Evolutionary conservation across 2,113 vertebrate species (phyloP), one percentile per base, ranked within the genome.

Genomic region (Aspiorhynchus laticeps): DNA sequence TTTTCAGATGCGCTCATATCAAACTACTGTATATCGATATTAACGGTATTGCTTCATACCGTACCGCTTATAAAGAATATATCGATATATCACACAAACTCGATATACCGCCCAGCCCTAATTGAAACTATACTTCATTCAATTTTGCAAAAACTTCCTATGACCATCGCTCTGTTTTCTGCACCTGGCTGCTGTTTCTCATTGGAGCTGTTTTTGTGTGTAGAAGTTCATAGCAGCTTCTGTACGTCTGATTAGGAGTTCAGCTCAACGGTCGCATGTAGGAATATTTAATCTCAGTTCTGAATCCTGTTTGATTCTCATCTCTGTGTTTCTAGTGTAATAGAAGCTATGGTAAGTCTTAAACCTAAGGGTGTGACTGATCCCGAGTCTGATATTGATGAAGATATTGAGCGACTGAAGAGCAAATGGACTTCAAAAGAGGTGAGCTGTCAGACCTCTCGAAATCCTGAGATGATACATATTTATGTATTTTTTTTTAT

Each of bases 371-470:
- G 43, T 71, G 81, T 19, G 63, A 4, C 11, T 8, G 46, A 71
- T 71, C 81, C 26, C 3, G 63, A 83, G 63, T 48, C 81, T 69
- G 81, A 83, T 12, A 71, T 71, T 21, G 81, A 83, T 15, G 81
- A 71, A 46, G 81, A 83, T 51, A 24, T 51, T 51, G 81, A 83
- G 41, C 63, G 7, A 14, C 19, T 67, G 19, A 87, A 61, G 38
- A 2, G 21, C 28, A 87, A 12, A 59, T 89, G 88, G 88, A 85
- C 85, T 38, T 74, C 48, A 7, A 15, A 69, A n/a, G 88, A 89
- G 80, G 88, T 89, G 61, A 82, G 88, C 53, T 2, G n/a, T n/a
- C n/a, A n/a, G n/a, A n/a, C n/a, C n/a, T n/a, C n/a, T n/a, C n/a
- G n/a, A n/a, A n/a, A n/a, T n/a, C n/a, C n/a, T n/a, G n/a, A n/a